These are phyloP conservation scores for Tinea semifulvella DNA, from an alignment of 2,888 invertebrate genomes.

Conservation along the genomic window DNA sequence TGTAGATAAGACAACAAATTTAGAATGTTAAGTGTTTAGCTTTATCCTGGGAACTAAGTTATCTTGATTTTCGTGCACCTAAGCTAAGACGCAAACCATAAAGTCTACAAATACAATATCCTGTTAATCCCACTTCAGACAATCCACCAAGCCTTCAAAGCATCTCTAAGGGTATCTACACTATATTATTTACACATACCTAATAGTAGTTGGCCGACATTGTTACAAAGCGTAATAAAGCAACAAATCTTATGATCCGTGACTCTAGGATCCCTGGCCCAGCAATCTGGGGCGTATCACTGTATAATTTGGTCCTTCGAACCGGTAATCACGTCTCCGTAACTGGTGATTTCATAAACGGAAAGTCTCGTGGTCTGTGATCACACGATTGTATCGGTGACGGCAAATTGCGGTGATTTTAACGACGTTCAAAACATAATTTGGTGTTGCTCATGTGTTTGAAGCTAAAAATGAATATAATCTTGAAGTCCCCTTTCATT, in stretches of 20 bases:
- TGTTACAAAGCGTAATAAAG: background rate
- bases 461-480: constrained; percentile 4
- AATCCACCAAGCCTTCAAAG: no score
- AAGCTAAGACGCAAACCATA: no score
- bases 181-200: no score
- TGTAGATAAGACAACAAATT: no score
- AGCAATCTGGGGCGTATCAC: background rate
- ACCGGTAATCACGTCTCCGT: background rate
- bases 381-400: constrained; percentile 3
- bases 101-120: no score
- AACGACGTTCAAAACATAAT: constrained; percentile 3
- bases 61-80: no score
- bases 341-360: constrained; percentile 10
- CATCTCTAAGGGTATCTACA: no score
- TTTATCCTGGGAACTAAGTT: no score
- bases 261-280: background rate
- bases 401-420: constrained; percentile 9
- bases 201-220: no score
- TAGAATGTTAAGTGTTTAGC: no score
- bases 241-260: constrained; percentile 8
- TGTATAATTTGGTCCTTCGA: constrained; percentile 6
- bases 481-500: no score
- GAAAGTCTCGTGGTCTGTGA: constrained; percentile 9
- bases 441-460: background rate
- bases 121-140: no score